Evolutionary conservation across 2,797 vertebrate species (phyloP).

Genomic region (Melopsittacus undulatus): DNA sequence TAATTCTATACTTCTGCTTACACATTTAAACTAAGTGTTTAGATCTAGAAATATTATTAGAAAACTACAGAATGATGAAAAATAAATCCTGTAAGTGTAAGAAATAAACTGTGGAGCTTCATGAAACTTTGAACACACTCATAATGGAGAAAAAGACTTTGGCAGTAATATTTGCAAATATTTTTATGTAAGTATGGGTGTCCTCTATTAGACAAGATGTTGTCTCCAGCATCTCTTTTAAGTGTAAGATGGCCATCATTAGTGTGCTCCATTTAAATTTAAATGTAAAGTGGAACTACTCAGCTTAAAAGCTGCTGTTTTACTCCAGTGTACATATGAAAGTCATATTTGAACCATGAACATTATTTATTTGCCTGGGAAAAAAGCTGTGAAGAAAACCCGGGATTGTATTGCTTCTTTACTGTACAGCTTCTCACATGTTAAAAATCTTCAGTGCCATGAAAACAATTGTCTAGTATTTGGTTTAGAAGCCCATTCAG

Average conservation of each 20-base stretch:
- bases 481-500: background rate
- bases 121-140: background rate
- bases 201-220: background rate
- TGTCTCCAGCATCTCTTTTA: background rate
- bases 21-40: background rate
- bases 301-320: background rate
- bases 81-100: background rate
- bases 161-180: background rate
- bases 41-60: background rate
- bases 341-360: background rate
- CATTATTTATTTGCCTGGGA: background rate
- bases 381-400: background rate
- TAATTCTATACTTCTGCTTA: background rate
- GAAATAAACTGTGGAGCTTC: background rate
- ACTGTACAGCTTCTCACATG: background rate
- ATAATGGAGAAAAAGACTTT: background rate
- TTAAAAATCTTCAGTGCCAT: background rate
- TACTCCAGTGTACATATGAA: background rate
- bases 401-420: background rate
- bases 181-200: background rate
- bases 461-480: background rate
- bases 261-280: background rate
- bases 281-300: background rate
- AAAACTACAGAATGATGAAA: too few species aligned
- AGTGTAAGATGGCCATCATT: background rate